Base-by-base conservation (phyloP, 2,797 vertebrate genomes). In the Falco columbarius region DNA sequence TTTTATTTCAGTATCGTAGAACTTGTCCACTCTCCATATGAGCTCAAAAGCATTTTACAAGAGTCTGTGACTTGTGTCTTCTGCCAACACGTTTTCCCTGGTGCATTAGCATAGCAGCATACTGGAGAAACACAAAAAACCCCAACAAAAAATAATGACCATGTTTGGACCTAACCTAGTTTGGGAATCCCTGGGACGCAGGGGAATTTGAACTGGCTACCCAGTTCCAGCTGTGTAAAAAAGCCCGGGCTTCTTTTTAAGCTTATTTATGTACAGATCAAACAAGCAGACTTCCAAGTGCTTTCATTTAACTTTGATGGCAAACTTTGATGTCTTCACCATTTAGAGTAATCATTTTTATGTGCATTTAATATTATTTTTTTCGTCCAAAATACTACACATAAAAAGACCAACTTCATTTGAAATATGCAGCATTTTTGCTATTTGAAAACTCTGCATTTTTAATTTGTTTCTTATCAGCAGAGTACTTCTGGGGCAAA, bases 401-500 rank as follows among this genome's bases (percentile, higher is more conserved):
- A 90, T 93, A 88, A 94, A 94, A 97, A 97, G 90, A 89, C 81
- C 74, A 86, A 34, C 86, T 95, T 92, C 74, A 79, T 92, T 83
- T 81, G 73, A 93, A 95, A 93, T 88, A 95, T 16, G 70, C 82
- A 70, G 52, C 72, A 86, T 90, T 89, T 87, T 40, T 63, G 81
- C 80, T 88, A 83, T 95, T 95, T 88, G 65, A 76, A 95, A 96
- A 83, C 81, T 71, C 80, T 89, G 77, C 83, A 83, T 92, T 96
- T 96, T 96, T 97, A 93, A 97, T 97, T 97, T 89, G 79, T 94
- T 97, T 92, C 96, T 98, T 96, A 97, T 92, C 96, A 95, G 93
- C 62, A 72, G 52, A 90, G 77, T 89, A 86, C 89, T 95, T 96
- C 94, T 96, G 92, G 92, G 96, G 91, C 81, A 94, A 83, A 94